Conservation (phyloP, 2,113 vertebrate genomes). For the Xyliphius kryptos region DNA sequence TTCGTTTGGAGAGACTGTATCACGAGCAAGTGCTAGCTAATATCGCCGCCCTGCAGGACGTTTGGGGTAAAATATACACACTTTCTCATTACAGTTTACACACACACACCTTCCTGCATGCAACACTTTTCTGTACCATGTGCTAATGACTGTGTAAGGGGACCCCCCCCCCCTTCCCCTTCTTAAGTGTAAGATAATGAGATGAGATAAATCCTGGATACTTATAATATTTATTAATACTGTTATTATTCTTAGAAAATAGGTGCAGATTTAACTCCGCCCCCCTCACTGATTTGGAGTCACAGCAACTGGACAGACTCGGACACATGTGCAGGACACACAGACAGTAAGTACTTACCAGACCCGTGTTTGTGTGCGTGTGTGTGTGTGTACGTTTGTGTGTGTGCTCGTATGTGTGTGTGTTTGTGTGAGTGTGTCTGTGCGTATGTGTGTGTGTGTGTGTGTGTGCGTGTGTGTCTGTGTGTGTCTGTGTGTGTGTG, state of each 20-base stretch:
- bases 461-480: too few species aligned
- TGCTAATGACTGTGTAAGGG: too few species aligned
- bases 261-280: constrained; percentile 60
- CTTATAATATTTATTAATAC: not conserved
- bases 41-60: constrained; percentile 80
- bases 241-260: constrained; percentile 63
- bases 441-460: too few species aligned
- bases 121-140: too few species aligned
- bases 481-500: too few species aligned
- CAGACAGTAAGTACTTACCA: constrained; percentile 71
- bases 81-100: not conserved
- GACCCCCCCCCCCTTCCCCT: too few species aligned
- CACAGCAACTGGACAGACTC: constrained; percentile 76
- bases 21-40: constrained; percentile 88
- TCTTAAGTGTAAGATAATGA: too few species aligned
- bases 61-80: constrained; percentile 69
- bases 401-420: too few species aligned
- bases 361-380: constrained; percentile 2
- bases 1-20: constrained; percentile 86
- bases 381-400: not conserved
- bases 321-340: constrained; percentile 82
- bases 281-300: constrained; percentile 57
- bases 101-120: not conserved
- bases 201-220: not conserved
- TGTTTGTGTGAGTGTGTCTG: too few species aligned